Percentiles rank a stretch among this genome's conserved stretches.
Conservation (phyloP, 1,140 invertebrate genomes). For the Drosophila equinoxialis region DNA sequence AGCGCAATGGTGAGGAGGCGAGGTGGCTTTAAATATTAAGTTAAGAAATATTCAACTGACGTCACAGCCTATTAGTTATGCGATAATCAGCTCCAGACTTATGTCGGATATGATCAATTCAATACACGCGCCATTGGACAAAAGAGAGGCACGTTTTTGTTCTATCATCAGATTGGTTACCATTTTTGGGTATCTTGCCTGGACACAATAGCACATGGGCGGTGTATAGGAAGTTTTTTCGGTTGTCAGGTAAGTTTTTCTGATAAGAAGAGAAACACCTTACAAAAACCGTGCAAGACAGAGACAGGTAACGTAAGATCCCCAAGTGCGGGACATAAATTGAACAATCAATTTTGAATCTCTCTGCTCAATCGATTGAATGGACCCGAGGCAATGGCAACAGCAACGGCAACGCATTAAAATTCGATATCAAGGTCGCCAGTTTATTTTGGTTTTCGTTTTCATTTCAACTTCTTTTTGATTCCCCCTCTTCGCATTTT, state of each 20-base stretch:
- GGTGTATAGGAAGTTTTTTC: constrained; percentile 13
- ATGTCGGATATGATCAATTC: constrained; percentile 61
- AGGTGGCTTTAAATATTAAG: constrained; percentile 35
- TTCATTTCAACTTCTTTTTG: neutral
- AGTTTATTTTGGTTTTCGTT: constrained; percentile 38
- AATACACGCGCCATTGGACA: constrained; percentile 58
- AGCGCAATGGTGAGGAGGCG: constrained; percentile 41
- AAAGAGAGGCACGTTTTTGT: constrained; percentile 60
- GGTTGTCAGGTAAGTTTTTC: constrained; percentile 5
- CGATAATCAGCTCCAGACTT: constrained; percentile 45
- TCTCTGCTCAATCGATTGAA: constrained; percentile 62
- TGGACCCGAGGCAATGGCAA: constrained; percentile 49
- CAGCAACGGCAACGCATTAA: constrained; percentile 54
- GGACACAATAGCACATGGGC: constrained; percentile 37
- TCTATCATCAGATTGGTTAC: constrained; percentile 39
- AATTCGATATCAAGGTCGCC: constrained; percentile 67
- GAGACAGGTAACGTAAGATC: constrained; percentile 15
- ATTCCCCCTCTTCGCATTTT: neutral
- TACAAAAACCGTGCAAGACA: constrained; percentile 33
- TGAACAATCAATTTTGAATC: constrained; percentile 38
- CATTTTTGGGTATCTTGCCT: constrained; percentile 50
- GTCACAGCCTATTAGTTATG: constrained; percentile 61
- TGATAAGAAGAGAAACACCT: constrained; percentile 44
- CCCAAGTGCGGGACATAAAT: constrained; percentile 6
- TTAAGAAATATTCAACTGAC: constrained; percentile 52